Conservation (phyloP, 2,113 vertebrate species). For the Tragelaphus imberbis region DNA sequence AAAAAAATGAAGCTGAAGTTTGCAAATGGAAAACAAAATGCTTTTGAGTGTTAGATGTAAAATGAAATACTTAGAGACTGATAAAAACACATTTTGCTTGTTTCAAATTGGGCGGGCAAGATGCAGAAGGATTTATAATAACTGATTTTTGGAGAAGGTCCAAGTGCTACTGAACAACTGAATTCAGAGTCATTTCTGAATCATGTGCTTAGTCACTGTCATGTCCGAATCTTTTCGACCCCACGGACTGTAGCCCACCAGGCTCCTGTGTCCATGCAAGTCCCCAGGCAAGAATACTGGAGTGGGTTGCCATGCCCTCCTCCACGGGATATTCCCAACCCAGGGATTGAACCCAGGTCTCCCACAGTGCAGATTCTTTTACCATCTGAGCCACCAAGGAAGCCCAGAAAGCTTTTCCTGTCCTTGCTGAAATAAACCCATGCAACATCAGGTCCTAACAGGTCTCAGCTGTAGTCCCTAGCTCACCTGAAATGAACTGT, state of each 20-base stretch:
- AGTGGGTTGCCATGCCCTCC: background rate
- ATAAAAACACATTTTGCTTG: conserved; percentile 53
- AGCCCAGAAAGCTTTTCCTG: conserved; percentile 39
- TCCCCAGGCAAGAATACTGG: background rate
- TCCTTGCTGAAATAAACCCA: conserved; percentile 53
- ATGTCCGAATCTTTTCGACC: background rate
- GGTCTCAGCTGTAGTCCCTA: conserved; percentile 23
- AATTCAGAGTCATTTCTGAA: conserved; percentile 45
- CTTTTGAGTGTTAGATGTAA: conserved; percentile 19
- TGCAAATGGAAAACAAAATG: conserved; percentile 28
- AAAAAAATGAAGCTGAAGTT: conserved; percentile 4
- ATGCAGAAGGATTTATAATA: conserved; percentile 37
- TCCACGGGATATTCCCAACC: background rate
- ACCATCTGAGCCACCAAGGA: background rate
- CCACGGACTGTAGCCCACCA: background rate
- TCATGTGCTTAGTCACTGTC: background rate
- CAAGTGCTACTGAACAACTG: conserved; percentile 3
- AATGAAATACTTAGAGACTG: background rate
- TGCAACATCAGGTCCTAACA: background rate
- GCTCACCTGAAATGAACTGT: conserved; percentile 59
- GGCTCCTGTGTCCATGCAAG: background rate
- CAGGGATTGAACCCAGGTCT: background rate
- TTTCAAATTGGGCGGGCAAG: conserved; percentile 53
- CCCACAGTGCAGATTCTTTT: background rate
- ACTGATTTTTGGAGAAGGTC: conserved; percentile 39